Conservation (phyloP, 2,888 invertebrate genomes). For the Zele albiditarsus region DNA sequence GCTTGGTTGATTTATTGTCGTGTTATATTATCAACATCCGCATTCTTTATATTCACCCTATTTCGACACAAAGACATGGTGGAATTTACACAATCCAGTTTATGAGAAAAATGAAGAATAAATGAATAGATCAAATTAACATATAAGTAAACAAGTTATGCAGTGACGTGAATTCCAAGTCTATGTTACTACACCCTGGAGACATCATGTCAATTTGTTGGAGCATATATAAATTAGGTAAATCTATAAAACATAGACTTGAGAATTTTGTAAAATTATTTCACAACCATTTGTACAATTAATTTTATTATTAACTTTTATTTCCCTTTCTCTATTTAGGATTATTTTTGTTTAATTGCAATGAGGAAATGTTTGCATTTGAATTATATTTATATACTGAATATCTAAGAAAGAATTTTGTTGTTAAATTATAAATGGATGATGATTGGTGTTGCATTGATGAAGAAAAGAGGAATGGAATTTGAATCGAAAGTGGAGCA, state of each 20-base stretch:
- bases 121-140: background rate
- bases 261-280: background rate
- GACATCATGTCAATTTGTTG: too few species aligned
- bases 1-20: background rate
- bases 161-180: background rate
- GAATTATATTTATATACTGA: too few species aligned
- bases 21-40: background rate
- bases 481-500: conserved; percentile 22
- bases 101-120: background rate
- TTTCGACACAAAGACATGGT: background rate
- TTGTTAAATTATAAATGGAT: too few species aligned
- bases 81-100: background rate
- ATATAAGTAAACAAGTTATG: background rate
- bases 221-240: background rate
- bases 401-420: too few species aligned
- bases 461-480: background rate
- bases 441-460: background rate
- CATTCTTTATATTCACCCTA: background rate
- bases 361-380: too few species aligned
- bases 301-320: background rate
- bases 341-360: too few species aligned
- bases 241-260: background rate
- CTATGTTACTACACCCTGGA: too few species aligned
- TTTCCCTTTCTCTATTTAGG: background rate
- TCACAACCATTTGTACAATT: background rate